Conservation (phyloP, 2,888 invertebrate genomes). For the Spisula subtruncata region DNA sequence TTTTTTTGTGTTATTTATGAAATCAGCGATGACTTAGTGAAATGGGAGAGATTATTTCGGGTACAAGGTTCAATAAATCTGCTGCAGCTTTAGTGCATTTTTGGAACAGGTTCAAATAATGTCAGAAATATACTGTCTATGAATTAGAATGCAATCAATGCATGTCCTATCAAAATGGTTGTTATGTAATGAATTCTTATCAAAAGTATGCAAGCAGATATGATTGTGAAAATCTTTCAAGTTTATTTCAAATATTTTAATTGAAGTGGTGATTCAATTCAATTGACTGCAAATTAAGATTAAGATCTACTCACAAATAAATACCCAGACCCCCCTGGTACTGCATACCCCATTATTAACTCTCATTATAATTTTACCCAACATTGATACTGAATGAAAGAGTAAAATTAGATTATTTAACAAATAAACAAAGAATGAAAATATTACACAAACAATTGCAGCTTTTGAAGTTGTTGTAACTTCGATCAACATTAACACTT, state of each 20-base stretch:
- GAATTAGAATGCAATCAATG: no score
- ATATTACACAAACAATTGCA: neutral
- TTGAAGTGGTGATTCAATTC: no score
- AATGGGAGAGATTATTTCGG: neutral
- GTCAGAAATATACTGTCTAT: no score
- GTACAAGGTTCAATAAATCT: no score
- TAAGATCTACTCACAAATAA: neutral
- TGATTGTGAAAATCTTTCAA: no score
- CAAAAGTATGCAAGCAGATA: no score
- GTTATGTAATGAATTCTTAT: no score
- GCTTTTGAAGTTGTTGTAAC: neutral
- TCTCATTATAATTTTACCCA: neutral
- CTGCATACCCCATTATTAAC: constrained; percentile 1
- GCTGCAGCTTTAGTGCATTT: no score
- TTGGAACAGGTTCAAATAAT: no score
- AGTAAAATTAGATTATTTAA: neutral
- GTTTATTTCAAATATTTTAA: no score
- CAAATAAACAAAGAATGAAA: constrained; percentile 1
- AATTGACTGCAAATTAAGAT: neutral
- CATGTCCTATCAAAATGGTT: no score
- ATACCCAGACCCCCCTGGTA: neutral
- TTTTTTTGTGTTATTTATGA: neutral
- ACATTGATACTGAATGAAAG: neutral
- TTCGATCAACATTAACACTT: neutral
- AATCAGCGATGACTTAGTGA: neutral